Evolutionary conservation across 1,140 invertebrate genomes (phyloP).

Genomic region (Agrypnia vestita): DNA sequence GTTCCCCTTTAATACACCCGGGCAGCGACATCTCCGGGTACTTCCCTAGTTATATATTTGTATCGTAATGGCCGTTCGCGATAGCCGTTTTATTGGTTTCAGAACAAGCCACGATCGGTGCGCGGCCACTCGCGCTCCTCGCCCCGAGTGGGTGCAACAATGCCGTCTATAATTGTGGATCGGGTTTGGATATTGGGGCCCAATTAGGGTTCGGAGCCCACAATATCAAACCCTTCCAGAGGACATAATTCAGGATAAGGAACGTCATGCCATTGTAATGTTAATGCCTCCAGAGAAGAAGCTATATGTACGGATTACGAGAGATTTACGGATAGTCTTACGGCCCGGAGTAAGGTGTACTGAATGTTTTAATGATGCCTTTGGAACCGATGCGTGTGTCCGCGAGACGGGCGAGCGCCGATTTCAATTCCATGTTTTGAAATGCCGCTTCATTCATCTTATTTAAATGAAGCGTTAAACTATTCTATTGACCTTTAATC

Average conservation of each 20-base stretch:
- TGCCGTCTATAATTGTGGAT: slow-evolving; percentile 39
- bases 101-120: slow-evolving; percentile 45
- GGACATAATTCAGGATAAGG: slow-evolving; percentile 60
- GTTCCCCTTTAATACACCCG: slow-evolving; percentile 42
- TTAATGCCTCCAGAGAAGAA: slow-evolving; percentile 51
- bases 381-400: neutral
- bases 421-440: slow-evolving; percentile 3
- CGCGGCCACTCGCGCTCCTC: slow-evolving; percentile 36
- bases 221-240: slow-evolving; percentile 35
- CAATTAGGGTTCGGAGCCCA: slow-evolving; percentile 48
- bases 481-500: slow-evolving; percentile 10
- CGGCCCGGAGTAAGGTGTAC: slow-evolving; percentile 28
- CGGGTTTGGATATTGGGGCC: slow-evolving; percentile 28
- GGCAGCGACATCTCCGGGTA: slow-evolving; percentile 28
- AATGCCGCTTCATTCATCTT: slow-evolving; percentile 5
- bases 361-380: slow-evolving; percentile 37
- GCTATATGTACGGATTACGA: slow-evolving; percentile 57
- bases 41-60: slow-evolving; percentile 40
- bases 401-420: neutral
- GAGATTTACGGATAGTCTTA: slow-evolving; percentile 58
- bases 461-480: slow-evolving; percentile 3
- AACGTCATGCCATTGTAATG: slow-evolving; percentile 58
- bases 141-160: slow-evolving; percentile 46
- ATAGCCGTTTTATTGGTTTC: slow-evolving; percentile 49
- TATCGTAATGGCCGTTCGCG: slow-evolving; percentile 46